A percentile compares a stretch with the other conserved stretches of the same genome.
Conservation (phyloP, 2,113 vertebrate genomes). For the Malurus cyaneus region DNA sequence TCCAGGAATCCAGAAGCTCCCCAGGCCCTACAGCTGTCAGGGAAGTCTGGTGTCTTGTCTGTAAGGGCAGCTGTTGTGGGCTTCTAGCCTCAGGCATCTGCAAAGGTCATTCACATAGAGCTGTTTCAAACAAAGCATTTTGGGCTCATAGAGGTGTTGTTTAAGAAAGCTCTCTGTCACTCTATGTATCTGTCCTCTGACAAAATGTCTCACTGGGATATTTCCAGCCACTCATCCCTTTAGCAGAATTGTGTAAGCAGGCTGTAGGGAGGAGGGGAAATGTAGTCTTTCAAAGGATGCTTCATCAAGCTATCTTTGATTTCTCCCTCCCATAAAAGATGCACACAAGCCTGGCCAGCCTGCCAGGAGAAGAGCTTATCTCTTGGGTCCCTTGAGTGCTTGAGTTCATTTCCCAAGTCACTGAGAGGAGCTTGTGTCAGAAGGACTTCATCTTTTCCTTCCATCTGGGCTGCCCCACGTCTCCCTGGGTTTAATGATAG, state of each 20-base stretch:
- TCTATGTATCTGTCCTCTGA: not conserved
- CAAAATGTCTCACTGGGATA: not conserved
- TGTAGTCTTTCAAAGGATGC: not conserved
- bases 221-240: not conserved
- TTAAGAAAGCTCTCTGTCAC: not conserved
- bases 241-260: not conserved
- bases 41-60: not conserved
- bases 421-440: not conserved
- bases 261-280: not conserved
- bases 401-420: not conserved
- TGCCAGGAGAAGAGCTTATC: not conserved
- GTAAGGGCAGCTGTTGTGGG: not conserved
- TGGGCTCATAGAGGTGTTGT: not conserved
- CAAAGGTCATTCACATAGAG: not conserved
- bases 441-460: not conserved
- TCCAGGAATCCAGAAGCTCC: constrained; percentile 46
- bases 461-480: not conserved
- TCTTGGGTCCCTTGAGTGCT: not conserved
- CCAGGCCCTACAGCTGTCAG: constrained; percentile 9
- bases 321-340: not conserved
- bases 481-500: not conserved
- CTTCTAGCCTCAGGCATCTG: not conserved
- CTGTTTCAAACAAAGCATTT: not conserved
- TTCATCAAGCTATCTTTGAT: not conserved
- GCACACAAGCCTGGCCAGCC: not conserved